phyloP scores from a whole-genome alignment of 1,140 invertebrate genomes.

The Atta cephalotes region DNA sequence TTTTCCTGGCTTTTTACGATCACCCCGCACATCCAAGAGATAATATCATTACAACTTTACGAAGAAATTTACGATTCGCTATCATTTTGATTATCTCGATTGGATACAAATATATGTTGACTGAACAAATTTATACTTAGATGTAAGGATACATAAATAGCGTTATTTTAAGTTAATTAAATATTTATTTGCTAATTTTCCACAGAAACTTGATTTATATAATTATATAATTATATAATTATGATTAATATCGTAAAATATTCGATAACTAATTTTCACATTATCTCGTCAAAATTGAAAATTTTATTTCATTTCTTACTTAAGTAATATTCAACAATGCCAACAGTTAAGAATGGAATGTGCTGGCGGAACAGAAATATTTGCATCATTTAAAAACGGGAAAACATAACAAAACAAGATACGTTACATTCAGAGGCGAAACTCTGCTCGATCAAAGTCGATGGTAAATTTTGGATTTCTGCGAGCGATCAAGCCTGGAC shows the following conservation, averaged over 20 bases:
- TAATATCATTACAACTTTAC: slow-evolving; percentile 41
- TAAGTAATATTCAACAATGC: neutral
- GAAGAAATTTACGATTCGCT: slow-evolving; percentile 30
- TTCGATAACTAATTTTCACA: neutral
- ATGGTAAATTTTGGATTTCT: slow-evolving; percentile 39
- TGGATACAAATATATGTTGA: neutral
- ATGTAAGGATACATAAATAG: neutral
- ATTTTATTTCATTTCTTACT: neutral
- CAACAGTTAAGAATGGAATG: neutral
- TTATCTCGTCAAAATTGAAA: neutral
- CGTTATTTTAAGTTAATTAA: neutral
- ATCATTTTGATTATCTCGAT: neutral
- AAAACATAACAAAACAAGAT: neutral
- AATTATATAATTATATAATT: neutral
- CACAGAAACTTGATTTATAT: neutral
- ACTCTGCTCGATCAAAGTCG: slow-evolving; percentile 45
- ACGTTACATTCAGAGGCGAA: neutral
- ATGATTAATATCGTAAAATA: neutral
- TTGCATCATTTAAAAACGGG: neutral
- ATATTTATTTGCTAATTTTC: neutral
- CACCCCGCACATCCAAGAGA: neutral
- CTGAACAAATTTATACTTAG: neutral
- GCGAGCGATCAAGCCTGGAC: slow-evolving; percentile 27
- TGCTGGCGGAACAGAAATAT: too few relatives aligned
- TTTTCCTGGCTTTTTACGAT: slow-evolving; percentile 39